A percentile compares a stretch with the other conserved stretches of the same genome.
Conservation (phyloP, 2,113 vertebrate genomes). For the Benitochromis conjunctus region DNA sequence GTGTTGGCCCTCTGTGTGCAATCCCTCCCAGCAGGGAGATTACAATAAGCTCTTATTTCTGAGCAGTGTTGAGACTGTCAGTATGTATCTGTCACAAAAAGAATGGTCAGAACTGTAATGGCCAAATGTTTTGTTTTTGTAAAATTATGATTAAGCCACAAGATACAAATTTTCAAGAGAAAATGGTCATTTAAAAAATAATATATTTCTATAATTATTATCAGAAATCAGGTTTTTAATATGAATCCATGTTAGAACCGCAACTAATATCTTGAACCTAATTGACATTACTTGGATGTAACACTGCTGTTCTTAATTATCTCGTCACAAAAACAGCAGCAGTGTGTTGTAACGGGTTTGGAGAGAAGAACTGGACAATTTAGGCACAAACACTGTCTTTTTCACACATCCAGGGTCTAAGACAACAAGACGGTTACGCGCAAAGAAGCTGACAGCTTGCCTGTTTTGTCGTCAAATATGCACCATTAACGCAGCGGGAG, state of each 20-base stretch:
- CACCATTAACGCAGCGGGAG: conserved; percentile 2
- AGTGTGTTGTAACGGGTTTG: neutral
- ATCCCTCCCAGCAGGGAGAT: neutral
- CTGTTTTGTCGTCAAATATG: neutral
- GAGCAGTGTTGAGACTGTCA: neutral
- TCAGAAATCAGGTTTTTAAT: neutral
- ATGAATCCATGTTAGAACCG: neutral
- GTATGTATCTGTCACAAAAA: neutral
- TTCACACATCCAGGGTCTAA: neutral
- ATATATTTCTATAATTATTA: neutral
- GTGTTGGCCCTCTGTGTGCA: neutral
- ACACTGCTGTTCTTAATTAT: neutral
- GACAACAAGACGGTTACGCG: neutral
- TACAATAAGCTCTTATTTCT: neutral
- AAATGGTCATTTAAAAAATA: neutral
- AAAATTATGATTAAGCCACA: neutral
- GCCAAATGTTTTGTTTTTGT: neutral
- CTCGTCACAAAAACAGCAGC: neutral
- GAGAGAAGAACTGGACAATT: neutral
- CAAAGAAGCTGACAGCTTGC: neutral
- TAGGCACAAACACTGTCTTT: neutral
- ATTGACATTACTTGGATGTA: accelerated
- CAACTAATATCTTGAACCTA: accelerated
- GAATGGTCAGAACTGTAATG: accelerated
- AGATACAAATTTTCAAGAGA: neutral